Percentiles rank a stretch among this genome's conserved stretches.
Conservation (phyloP, 2,888 invertebrate genomes). For the Amitus sp. region DNA sequence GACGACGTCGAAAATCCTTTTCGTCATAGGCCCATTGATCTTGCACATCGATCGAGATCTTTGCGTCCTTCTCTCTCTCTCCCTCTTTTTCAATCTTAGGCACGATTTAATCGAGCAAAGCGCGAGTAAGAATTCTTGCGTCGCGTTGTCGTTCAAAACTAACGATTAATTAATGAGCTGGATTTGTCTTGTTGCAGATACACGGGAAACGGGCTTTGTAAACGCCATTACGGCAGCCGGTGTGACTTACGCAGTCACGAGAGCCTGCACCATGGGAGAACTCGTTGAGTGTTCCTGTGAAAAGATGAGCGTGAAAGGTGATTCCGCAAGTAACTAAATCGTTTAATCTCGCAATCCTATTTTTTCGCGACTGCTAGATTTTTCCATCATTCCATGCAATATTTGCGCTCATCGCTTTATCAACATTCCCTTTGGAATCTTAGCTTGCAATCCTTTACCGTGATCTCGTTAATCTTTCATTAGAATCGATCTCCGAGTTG, state of each 20-base stretch:
- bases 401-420: background rate
- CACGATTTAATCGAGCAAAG: too few species aligned
- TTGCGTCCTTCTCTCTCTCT: background rate
- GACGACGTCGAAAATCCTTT: conserved; percentile 14
- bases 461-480: conserved; percentile 5
- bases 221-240: conserved; percentile 92
- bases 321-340: conserved; percentile 25
- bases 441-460: background rate
- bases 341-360: conserved; percentile 16
- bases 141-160: conserved; percentile 33
- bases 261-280: conserved; percentile 88
- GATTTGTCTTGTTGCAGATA: conserved; percentile 73
- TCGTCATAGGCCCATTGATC: conserved; percentile 20
- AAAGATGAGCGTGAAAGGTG: conserved; percentile 70
- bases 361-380: conserved; percentile 11
- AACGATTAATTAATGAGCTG: conserved; percentile 40
- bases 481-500: too few species aligned
- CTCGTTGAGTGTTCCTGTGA: conserved; percentile 90
- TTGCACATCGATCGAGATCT: conserved; percentile 13
- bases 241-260: conserved; percentile 87
- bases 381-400: conserved; percentile 5
- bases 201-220: conserved; percentile 90
- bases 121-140: conserved; percentile 31
- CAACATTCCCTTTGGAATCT: conserved; percentile 5
- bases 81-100: background rate